Percentiles rank a stretch among this genome's conserved stretches.
Evolutionary conservation across 1,140 invertebrate genomes (phyloP).

Genomic region (Halictus rubicundus): DNA sequence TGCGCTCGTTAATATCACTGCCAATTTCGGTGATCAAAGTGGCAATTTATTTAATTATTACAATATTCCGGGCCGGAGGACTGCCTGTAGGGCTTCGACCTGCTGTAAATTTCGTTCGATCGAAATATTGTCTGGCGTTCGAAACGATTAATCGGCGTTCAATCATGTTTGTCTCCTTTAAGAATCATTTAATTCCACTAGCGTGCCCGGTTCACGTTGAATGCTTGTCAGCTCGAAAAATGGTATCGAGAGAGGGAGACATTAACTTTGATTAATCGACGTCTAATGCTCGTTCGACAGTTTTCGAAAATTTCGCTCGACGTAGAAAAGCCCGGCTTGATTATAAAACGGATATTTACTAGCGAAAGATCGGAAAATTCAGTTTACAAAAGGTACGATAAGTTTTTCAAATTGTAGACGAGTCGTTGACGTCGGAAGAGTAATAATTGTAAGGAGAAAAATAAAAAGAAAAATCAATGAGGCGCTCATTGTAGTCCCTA

Average conservation of each 20-base stretch:
- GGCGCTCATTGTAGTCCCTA: too few species aligned
- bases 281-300: not conserved
- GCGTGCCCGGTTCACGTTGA: not conserved
- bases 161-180: not conserved
- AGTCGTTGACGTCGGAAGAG: too few species aligned
- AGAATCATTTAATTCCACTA: conserved; percentile 20
- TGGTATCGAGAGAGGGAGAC: not conserved
- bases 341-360: not conserved
- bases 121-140: not conserved
- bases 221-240: not conserved
- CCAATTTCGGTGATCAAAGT: not conserved
- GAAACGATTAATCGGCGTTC: conserved; percentile 12
- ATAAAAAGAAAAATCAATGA: too few species aligned
- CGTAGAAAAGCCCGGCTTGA: not conserved
- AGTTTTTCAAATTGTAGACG: too few species aligned
- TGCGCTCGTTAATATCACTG: not conserved
- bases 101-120: not conserved
- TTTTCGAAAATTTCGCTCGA: not conserved
- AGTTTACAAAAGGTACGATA: too few species aligned
- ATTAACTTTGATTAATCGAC: conserved; percentile 3
- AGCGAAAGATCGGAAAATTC: too few species aligned
- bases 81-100: too few species aligned
- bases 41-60: not conserved
- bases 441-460: too few species aligned
- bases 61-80: too few species aligned